Conservation (phyloP, 1,140 invertebrate species). For the Eumaeus atala region DNA sequence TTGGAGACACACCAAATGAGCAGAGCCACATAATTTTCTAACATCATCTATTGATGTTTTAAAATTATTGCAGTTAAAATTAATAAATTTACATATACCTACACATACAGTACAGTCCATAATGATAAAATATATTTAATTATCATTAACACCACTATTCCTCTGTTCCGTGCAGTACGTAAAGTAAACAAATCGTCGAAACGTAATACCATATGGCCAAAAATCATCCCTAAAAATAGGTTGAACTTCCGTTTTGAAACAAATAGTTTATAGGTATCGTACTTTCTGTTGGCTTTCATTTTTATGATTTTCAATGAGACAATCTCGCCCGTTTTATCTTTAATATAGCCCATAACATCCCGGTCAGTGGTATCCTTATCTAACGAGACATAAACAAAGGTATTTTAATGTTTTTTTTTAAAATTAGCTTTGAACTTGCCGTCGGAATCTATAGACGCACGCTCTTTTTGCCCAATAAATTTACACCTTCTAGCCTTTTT, state of each 20-base stretch:
- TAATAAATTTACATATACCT: not conserved
- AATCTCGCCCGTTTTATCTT: slow-evolving; percentile 15
- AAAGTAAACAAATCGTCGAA: not conserved
- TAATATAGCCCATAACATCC: slow-evolving; percentile 18
- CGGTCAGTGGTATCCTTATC: slow-evolving; percentile 15
- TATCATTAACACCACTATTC: not conserved
- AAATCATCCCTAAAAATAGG: not conserved
- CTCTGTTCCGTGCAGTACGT: not conserved
- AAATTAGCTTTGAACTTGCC: slow-evolving; percentile 14
- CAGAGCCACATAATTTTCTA: not conserved
- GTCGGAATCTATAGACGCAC: not conserved
- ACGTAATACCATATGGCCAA: not conserved
- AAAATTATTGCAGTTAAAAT: not conserved
- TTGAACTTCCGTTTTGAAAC: not conserved
- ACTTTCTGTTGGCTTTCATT: not conserved
- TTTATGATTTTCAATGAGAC: slow-evolving; percentile 11
- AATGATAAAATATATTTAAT: not conserved
- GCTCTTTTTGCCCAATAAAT: slow-evolving; percentile 4
- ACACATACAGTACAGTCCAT: not conserved
- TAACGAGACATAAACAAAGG: slow-evolving; percentile 21
- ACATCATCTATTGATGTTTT: not conserved
- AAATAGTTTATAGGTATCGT: slow-evolving; percentile 5
- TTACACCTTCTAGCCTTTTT: slow-evolving; percentile 1
- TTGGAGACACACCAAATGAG: not conserved
- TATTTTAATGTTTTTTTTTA: slow-evolving; percentile 15